Conservation (phyloP, 1,140 invertebrate species). For the Oscheius sp. region DNA sequence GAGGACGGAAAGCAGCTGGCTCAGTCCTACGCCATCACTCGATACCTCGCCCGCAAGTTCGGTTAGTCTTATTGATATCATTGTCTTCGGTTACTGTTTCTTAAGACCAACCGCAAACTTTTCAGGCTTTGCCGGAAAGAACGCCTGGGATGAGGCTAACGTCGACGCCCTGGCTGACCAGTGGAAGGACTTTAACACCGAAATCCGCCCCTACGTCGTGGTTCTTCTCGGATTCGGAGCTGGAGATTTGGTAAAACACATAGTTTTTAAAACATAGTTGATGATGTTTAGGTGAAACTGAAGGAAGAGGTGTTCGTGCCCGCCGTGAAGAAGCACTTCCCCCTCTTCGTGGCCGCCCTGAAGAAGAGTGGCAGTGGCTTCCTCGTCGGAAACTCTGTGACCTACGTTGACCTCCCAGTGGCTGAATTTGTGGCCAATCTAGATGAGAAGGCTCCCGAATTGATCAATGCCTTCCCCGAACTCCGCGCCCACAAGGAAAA, state of each 20-base stretch:
- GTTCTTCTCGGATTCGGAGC: slow-evolving; percentile 11
- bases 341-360: slow-evolving; percentile 10
- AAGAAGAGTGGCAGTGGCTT: neutral
- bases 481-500: neutral
- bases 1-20: slow-evolving; percentile 42
- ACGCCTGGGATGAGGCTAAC: slow-evolving; percentile 7
- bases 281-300: slow-evolving; percentile 5
- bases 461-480: slow-evolving; percentile 6
- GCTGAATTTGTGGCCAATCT: slow-evolving; percentile 4
- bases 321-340: slow-evolving; percentile 14
- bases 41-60: slow-evolving; percentile 42
- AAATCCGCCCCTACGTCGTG: neutral
- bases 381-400: slow-evolving; percentile 25
- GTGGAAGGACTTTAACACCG: slow-evolving; percentile 24
- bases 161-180: slow-evolving; percentile 31
- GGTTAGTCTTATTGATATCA: slow-evolving; percentile 16
- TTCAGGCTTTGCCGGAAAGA: slow-evolving; percentile 26
- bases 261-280: too few relatives aligned
- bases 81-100: neutral
- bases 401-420: slow-evolving; percentile 18
- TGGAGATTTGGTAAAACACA: too few relatives aligned
- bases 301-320: slow-evolving; percentile 19
- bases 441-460: slow-evolving; percentile 7
- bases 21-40: slow-evolving; percentile 41
- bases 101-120: neutral